phyloP scores from a whole-genome alignment of 1,140 invertebrate species.

The Cherax destructor region DNA sequence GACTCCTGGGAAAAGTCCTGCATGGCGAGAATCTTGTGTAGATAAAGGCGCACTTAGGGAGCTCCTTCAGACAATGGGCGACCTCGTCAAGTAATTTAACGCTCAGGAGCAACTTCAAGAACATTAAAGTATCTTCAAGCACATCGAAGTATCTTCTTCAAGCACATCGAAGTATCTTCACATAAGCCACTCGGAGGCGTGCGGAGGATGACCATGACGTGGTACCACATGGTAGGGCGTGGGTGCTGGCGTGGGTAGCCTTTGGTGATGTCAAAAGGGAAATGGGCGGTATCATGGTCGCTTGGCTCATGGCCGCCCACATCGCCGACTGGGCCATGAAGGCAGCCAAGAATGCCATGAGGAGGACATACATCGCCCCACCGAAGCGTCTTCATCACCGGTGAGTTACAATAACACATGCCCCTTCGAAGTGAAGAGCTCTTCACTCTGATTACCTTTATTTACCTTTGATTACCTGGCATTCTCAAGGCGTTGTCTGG shows the following conservation, averaged over 20 bases:
- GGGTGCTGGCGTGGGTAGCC: constrained; percentile 40
- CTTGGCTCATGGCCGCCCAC: constrained; percentile 49
- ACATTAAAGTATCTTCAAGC: too few species aligned
- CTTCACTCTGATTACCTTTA: too few species aligned
- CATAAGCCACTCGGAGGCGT: too few species aligned
- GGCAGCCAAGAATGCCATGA: constrained; percentile 53
- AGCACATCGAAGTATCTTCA: too few species aligned
- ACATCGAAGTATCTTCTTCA: too few species aligned
- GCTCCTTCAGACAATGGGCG: neutral
- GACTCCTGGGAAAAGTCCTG: too few species aligned
- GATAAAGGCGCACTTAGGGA: too few species aligned
- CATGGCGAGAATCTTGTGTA: too few species aligned
- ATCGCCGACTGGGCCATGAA: constrained; percentile 55
- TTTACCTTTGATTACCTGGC: too few species aligned
- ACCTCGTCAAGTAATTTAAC: neutral
- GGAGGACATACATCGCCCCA: constrained; percentile 19
- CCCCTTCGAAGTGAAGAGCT: too few species aligned
- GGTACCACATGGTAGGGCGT: constrained; percentile 47
- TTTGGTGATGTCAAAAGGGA: constrained; percentile 47
- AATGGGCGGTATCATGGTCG: constrained; percentile 49
- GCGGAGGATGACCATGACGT: constrained; percentile 23
- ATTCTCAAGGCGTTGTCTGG: too few species aligned
- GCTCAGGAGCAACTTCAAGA: too few species aligned
- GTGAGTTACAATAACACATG: neutral
- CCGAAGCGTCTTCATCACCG: constrained; percentile 49